Base-by-base conservation (phyloP, 2,888 invertebrate species). In the Liposcelis brunnea region DNA sequence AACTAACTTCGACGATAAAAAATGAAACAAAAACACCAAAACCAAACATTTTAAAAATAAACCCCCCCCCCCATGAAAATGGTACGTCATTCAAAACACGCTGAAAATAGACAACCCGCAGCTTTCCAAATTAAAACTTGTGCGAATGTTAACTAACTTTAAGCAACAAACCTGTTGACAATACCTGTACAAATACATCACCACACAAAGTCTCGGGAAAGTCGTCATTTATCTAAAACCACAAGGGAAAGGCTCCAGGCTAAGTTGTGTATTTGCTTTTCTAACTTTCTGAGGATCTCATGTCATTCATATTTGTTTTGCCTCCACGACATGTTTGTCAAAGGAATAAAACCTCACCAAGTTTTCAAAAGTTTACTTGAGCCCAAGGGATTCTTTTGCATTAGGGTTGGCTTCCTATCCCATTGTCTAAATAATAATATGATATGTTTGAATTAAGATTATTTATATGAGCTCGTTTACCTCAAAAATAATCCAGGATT, bases 251-350 rank as follows among this genome's bases (percentile, higher is more conserved):
- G 6, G 40, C 40, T 40, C 40, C 6, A 19, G 40, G 40, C 18
- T n/a, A 40, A 40, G 12, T 40, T 21, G 12, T 21, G 16, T 21
- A 19, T 16, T 40, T 40, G 16, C 12, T 21, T 40, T 40, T 21
- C 18, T 19, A 40, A 40, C 40, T 40, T 40, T 40, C 40, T 40
- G 18, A 40, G 40, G 21, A 16, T 40, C 16, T 19, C 40, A 21
- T 40, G 40, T 40, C 40, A 40, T 21, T 40, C 40, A 40, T 40
- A 40, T 40, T 40, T 40, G 40, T 40, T 40, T 40, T 40, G 15
- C 40, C 40, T n/a, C 35, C 35, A 16, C 35, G 15, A 40, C 40
- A 40, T 40, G 40, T 40, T 40, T 40, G 40, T 40, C 40, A 40
- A 40, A 40, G 40, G 40, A 12, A 40, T 40, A 40, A 40, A 40